Percentiles rank a stretch among this genome's conserved stretches.
Conservation (phyloP, 2,888 invertebrate species). For the Minunthozetes semirufus region DNA sequence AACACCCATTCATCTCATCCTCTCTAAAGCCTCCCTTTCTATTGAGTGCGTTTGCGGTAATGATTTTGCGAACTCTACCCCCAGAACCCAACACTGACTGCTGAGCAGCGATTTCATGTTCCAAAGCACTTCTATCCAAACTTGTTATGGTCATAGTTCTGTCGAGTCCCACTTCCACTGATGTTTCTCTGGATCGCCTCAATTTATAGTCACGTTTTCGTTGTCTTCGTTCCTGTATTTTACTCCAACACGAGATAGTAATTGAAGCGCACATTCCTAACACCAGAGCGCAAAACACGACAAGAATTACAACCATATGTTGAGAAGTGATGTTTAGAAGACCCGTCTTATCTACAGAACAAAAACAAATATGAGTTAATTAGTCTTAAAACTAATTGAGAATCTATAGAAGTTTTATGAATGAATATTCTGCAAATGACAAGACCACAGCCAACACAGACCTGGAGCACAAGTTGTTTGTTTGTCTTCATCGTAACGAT, state of each 20-base stretch:
- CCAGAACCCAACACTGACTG: conserved; percentile 16
- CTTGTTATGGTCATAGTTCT: conserved; percentile 37
- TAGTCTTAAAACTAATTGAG: too few relatives aligned
- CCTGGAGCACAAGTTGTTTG: conserved; percentile 35
- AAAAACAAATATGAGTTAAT: too few relatives aligned
- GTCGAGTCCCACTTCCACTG: conserved; percentile 39
- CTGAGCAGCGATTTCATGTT: conserved; percentile 19
- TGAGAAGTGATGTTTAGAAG: conserved; percentile 44
- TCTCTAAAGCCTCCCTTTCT: conserved; percentile 17
- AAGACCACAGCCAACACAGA: too few relatives aligned
- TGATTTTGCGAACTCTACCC: conserved; percentile 23
- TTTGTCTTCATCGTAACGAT: conserved; percentile 65
- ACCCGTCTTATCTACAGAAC: conserved; percentile 34
- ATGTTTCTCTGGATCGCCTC: conserved; percentile 42
- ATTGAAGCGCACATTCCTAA: conserved; percentile 82
- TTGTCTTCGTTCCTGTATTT: conserved; percentile 59
- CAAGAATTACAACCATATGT: conserved; percentile 73
- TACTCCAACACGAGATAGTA: conserved; percentile 76
- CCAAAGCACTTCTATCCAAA: conserved; percentile 28
- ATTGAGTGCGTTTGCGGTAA: conserved; percentile 30
- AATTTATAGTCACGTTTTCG: conserved; percentile 43
- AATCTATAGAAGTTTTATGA: too few relatives aligned
- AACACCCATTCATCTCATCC: conserved; percentile 40
- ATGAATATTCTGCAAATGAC: too few relatives aligned
- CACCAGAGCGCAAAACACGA: conserved; percentile 76